phyloP scores from a whole-genome alignment of 2,797 vertebrate genomes.

The Cuculus canorus region DNA sequence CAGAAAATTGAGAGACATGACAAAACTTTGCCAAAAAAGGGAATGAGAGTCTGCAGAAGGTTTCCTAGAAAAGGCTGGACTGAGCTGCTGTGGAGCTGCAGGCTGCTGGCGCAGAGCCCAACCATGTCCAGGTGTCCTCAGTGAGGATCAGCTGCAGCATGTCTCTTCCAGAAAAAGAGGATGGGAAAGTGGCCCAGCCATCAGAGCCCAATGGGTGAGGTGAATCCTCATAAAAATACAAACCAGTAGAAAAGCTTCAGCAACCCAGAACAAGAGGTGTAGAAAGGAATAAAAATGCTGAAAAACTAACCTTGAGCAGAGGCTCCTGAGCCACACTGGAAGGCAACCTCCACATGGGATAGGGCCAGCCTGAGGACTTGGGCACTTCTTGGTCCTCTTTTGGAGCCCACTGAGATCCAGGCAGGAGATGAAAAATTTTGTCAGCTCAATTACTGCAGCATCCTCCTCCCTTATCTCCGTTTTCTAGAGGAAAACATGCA shows the following conservation, averaged over 20 bases:
- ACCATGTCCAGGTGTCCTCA: fast-evolving
- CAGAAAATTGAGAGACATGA: background rate
- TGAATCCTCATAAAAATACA: background rate
- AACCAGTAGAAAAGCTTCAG: constrained; percentile 1
- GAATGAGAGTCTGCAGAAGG: background rate
- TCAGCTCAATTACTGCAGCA: background rate
- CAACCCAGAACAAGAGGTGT: background rate
- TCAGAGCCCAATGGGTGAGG: background rate
- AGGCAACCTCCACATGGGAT: background rate
- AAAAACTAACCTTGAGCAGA: background rate
- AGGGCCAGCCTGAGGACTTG: background rate
- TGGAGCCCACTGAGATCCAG: background rate
- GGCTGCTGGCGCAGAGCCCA: fast-evolving
- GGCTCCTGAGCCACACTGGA: background rate
- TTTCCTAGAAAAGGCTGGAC: background rate
- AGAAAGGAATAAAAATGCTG: background rate
- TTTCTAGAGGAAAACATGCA: background rate
- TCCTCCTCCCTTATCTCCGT: background rate
- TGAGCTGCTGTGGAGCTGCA: background rate
- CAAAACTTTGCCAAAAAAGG: background rate
- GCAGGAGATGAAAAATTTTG: background rate
- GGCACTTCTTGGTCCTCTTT: background rate
- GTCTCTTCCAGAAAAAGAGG: background rate
- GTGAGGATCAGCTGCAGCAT: background rate
- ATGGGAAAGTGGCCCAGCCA: background rate